These are phyloP conservation scores for Pterocles burchelli DNA, from an alignment of 2,113 vertebrate species.

Conservation along the genomic window DNA sequence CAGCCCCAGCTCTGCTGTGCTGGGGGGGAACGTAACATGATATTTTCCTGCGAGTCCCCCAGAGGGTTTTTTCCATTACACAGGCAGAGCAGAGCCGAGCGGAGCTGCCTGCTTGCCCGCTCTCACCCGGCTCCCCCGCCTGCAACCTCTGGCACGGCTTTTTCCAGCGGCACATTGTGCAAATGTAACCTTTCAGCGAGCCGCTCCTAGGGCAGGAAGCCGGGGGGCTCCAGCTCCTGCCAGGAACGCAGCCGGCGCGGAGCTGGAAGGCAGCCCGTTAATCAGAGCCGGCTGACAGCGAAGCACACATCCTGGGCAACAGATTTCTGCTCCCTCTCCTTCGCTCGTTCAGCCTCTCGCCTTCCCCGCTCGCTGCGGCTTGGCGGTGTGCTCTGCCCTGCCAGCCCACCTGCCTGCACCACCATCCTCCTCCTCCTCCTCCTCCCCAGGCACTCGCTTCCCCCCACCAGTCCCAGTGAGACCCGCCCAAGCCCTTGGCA, in stretches of 20 bases:
- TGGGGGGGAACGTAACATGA: constrained; percentile 36
- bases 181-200: constrained; percentile 91
- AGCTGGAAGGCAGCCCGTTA: constrained; percentile 91
- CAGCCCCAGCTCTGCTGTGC: not conserved
- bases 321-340: constrained; percentile 57
- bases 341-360: not conserved
- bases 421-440: constrained; percentile 14
- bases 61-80: constrained; percentile 89
- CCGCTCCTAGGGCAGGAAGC: constrained; percentile 85
- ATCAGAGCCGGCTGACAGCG: constrained; percentile 81
- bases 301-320: constrained; percentile 62
- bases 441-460: fast-evolving
- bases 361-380: not conserved
- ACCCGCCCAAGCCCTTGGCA: fast-evolving
- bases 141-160: constrained; percentile 72
- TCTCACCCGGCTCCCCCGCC: constrained; percentile 61
- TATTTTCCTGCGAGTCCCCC: constrained; percentile 80
- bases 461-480: fast-evolving
- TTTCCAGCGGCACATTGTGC: constrained; percentile 88
- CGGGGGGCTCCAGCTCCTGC: constrained; percentile 80
- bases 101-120: constrained; percentile 73
- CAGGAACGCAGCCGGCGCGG: constrained; percentile 82
- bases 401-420: not conserved
- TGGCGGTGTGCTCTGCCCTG: not conserved
- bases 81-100: constrained; percentile 68